These are phyloP conservation scores for Hemaris fuciformis DNA, from an alignment of 2,888 invertebrate species.

Conservation along the genomic window DNA sequence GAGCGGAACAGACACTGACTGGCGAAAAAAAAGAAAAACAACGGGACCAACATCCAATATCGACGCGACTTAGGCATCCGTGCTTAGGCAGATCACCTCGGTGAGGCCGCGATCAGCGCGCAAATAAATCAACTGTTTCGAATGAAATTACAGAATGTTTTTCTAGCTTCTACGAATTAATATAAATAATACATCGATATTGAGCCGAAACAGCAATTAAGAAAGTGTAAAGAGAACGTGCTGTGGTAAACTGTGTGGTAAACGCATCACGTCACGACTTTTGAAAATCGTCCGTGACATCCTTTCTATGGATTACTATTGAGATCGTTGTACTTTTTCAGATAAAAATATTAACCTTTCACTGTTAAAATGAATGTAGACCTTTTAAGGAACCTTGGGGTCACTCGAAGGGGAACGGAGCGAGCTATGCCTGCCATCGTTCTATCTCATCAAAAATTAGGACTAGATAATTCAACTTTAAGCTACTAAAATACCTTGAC, in stretches of 20 bases:
- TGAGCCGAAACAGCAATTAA: too few relatives aligned
- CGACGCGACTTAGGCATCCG: not conserved
- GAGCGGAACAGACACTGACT: slow-evolving; percentile 48
- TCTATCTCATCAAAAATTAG: not conserved
- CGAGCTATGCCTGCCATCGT: not conserved
- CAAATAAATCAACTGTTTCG: not conserved
- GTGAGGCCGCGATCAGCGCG: not conserved
- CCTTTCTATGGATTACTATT: not conserved
- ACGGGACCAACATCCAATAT: slow-evolving; percentile 17
- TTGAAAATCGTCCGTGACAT: slow-evolving; percentile 38
- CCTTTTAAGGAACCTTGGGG: slow-evolving; percentile 13
- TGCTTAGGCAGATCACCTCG: not conserved
- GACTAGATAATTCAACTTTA: not conserved
- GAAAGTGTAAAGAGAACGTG: too few relatives aligned
- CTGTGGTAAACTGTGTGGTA: too few relatives aligned
- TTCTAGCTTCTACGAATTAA: not conserved
- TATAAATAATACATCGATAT: not conserved
- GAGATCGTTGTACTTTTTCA: not conserved
- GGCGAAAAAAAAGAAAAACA: slow-evolving; percentile 54
- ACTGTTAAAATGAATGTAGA: slow-evolving; percentile 17
- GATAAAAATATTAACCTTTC: not conserved
- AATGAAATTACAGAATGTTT: not conserved
- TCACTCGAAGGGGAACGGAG: not conserved
- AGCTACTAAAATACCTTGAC: not conserved
- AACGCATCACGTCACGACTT: not conserved